phyloP scores from a whole-genome alignment of 2,797 vertebrate genomes.

The Jordanella pulchra region DNA sequence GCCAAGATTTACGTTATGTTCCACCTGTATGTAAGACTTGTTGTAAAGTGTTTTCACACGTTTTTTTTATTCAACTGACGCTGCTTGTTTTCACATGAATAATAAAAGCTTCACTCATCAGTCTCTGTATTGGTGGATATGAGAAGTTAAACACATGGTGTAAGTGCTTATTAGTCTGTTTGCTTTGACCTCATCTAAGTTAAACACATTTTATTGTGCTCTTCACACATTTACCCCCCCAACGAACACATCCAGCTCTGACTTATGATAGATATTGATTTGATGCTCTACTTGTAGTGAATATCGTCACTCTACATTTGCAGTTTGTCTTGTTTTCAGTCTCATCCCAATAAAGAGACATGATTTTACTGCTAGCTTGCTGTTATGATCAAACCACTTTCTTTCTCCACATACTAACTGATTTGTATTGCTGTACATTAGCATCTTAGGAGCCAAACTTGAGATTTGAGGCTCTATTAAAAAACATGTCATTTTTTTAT shows the following conservation, averaged over 20 bases:
- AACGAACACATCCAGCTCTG: not conserved
- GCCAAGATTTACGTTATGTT: not conserved
- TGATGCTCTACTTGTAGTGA: not conserved
- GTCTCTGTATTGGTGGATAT: slow-evolving; percentile 33
- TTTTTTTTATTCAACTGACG: slow-evolving; percentile 12
- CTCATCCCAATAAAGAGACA: not conserved
- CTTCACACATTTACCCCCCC: too few relatives aligned
- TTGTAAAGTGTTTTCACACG: slow-evolving; percentile 55
- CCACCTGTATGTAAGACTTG: slow-evolving; percentile 52
- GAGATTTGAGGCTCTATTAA: not conserved
- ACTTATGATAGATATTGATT: too few relatives aligned
- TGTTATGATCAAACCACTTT: not conserved
- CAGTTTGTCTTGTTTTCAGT: not conserved
- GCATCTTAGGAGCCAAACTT: not conserved
- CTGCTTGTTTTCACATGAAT: slow-evolving; percentile 37
- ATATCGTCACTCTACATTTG: not conserved
- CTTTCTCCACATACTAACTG: not conserved
- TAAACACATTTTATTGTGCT: not conserved
- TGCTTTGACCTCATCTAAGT: not conserved
- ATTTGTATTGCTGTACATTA: not conserved
- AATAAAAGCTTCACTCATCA: slow-evolving; percentile 18
- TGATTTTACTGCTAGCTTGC: not conserved
- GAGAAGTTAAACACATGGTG: slow-evolving; percentile 40
- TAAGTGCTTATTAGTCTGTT: slow-evolving; percentile 28
- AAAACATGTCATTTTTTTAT: too few relatives aligned